Percentiles rank a stretch among this genome's conserved stretches.
These are phyloP conservation scores for Ranitomeya imitator DNA, from an alignment of 2,113 vertebrate genomes.

Conservation along the genomic window DNA sequence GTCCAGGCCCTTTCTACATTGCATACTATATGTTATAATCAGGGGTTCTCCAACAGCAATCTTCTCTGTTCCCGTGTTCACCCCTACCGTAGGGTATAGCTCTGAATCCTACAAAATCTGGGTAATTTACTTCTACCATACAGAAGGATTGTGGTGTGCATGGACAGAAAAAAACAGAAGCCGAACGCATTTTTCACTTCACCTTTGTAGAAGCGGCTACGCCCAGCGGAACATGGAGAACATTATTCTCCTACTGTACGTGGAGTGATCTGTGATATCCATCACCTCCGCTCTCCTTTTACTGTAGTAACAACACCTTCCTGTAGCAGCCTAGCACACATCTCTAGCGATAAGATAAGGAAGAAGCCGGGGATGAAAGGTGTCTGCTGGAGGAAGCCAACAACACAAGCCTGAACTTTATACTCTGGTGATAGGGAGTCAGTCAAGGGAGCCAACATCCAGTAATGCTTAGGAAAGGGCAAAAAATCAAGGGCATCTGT, in stretches of 20 bases:
- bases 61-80: background rate
- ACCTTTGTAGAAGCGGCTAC: background rate
- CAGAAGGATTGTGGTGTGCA: background rate
- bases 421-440: constrained; percentile 24
- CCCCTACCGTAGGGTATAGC: background rate
- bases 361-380: background rate
- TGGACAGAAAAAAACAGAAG: background rate
- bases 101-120: background rate
- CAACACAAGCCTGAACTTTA: constrained; percentile 36
- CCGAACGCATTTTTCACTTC: background rate
- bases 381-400: constrained; percentile 16
- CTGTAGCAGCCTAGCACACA: background rate
- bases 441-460: background rate
- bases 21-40: no score
- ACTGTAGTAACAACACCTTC: constrained; percentile 13
- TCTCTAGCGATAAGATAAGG: constrained; percentile 46
- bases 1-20: no score
- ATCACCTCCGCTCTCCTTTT: background rate
- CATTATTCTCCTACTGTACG: constrained; percentile 11
- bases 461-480: background rate
- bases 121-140: background rate
- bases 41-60: background rate
- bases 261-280: background rate
- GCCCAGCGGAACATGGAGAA: background rate
- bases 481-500: background rate